Base-by-base conservation (phyloP, 2,113 vertebrate genomes). In the Aix galericulata region DNA sequence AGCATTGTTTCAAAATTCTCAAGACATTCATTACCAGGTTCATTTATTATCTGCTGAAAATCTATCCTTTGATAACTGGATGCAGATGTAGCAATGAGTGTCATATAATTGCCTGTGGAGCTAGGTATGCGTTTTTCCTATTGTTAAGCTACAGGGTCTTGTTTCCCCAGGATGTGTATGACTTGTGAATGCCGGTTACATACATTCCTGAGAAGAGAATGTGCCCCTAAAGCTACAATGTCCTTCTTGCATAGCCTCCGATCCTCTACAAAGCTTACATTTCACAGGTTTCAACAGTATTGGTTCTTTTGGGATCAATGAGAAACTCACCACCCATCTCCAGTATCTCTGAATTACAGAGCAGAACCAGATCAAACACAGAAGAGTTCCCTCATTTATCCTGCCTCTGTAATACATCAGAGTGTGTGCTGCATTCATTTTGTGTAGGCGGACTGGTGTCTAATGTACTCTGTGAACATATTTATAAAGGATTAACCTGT, bases 401-500 rank as follows among this genome's bases (percentile, higher is more conserved):
- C 93, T 84, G 55, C 50, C 64, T 91, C 83, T 80, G 82, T 78
- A 89, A 88, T 84, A 89, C 88, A 55, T 74, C 76, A 87, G 78
- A 95, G 90, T 79, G 81, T 88, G 91, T 82, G 63, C 68, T 83
- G 91, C 93, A 96, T 94, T 97, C 91, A 96, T 93, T 97, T 93
- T 34, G 79, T n/a, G 58, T 93, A 95, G 96, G 89, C 62, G 82
- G 79, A 80, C 92, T 93, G 93, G 82, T 93, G 84, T 97, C 94
- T 95, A 96, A 97, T 94, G 96, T 96, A 95, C 94, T 94, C 93
- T 94, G 81, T 93, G 94, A 96, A 86, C 79, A 72, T 95, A 95
- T 96, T 97, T 96, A 96, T 96, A 94, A 95, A 96, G 77, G 86
- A 95, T 97, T 96, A 94, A 95, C 91, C 80, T 91, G 91, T 93